Conservation (phyloP, 1,140 invertebrate genomes). For the Cecropterus lyciades region DNA sequence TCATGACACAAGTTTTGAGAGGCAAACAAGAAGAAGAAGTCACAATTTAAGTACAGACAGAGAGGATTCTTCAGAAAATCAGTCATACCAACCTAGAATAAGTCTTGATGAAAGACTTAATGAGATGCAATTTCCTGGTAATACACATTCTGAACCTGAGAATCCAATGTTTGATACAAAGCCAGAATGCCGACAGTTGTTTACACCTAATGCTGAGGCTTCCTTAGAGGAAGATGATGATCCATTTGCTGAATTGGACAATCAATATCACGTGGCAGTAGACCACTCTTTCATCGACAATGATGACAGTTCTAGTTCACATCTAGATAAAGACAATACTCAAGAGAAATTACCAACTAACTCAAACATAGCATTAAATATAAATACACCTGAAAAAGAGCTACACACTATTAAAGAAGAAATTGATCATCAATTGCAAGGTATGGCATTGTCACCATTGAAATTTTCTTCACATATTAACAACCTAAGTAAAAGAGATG, state of each 20-base stretch:
- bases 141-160: constrained; percentile 6
- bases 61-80: constrained; percentile 40
- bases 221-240: constrained; percentile 68
- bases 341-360: constrained; percentile 15
- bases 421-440: constrained; percentile 51
- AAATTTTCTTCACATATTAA: constrained; percentile 39
- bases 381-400: constrained; percentile 40
- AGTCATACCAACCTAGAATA: constrained; percentile 31
- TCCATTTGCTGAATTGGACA: constrained; percentile 75
- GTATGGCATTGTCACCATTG: constrained; percentile 48
- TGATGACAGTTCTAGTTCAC: constrained; percentile 52
- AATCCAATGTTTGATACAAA: constrained; percentile 12
- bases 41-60: constrained; percentile 40
- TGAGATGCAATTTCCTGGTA: constrained; percentile 39
- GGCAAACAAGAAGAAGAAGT: constrained; percentile 49
- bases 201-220: constrained; percentile 56
- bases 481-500: constrained; percentile 28
- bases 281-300: constrained; percentile 72
- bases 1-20: constrained; percentile 51
- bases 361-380: constrained; percentile 28
- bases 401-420: constrained; percentile 42
- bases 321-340: constrained; percentile 27
- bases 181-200: constrained; percentile 44
- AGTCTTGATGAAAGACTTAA: constrained; percentile 44
- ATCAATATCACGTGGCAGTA: constrained; percentile 77